Evolutionary conservation across 1,140 invertebrate species (phyloP).

Genomic region (Manduca sexta): DNA sequence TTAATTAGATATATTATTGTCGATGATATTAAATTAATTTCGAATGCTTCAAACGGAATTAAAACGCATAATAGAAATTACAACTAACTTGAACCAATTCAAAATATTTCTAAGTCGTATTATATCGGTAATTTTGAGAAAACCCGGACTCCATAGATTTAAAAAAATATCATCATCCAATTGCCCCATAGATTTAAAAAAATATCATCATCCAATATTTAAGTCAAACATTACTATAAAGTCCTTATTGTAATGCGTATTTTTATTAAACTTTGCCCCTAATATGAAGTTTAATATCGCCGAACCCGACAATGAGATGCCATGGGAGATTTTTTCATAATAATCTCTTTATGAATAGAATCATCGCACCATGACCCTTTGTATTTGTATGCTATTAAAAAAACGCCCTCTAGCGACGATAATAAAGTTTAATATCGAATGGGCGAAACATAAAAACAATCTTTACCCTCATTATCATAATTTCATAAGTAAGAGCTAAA

Average conservation of each 20-base stretch:
- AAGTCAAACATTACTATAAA: neutral
- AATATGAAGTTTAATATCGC: constrained; percentile 20
- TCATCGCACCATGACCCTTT: constrained; percentile 25
- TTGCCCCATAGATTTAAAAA: too few relatives aligned
- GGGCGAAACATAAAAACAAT: constrained; percentile 10
- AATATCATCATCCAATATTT: too few relatives aligned
- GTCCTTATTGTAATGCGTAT: constrained; percentile 1
- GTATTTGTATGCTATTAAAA: constrained; percentile 15
- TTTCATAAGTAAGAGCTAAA: constrained; percentile 55
- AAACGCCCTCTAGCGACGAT: constrained; percentile 18
- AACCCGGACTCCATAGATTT: too few relatives aligned
- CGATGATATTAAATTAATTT: too few relatives aligned
- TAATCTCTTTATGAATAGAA: constrained; percentile 55
- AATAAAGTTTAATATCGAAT: constrained; percentile 15
- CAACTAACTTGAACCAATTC: too few relatives aligned
- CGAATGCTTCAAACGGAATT: too few relatives aligned
- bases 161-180: too few relatives aligned
- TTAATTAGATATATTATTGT: too few relatives aligned
- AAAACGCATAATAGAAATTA: too few relatives aligned
- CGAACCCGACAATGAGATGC: constrained; percentile 37
- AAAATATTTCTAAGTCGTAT: too few relatives aligned
- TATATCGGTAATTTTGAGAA: too few relatives aligned
- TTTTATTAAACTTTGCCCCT: constrained; percentile 46
- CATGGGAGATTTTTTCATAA: constrained; percentile 50
- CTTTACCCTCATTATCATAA: constrained; percentile 48